Evolutionary conservation across 2,888 invertebrate species (phyloP).

Genomic region (Cryptosula pallasiana): DNA sequence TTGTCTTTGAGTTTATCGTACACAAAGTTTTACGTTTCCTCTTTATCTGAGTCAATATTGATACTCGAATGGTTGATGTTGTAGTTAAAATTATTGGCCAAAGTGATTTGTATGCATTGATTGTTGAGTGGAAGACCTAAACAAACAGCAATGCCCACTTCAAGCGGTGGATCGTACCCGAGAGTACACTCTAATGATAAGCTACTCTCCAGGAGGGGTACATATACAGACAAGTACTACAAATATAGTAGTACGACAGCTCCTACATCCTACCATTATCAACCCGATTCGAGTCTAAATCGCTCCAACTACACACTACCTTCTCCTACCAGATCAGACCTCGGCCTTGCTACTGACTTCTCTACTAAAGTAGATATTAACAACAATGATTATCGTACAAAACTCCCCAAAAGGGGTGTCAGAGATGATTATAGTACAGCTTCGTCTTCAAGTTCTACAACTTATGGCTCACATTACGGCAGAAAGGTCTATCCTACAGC

Average conservation of each 20-base stretch:
- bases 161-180: not conserved
- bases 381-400: not conserved
- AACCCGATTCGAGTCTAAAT: not conserved
- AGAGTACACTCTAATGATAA: not conserved
- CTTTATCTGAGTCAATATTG: no score
- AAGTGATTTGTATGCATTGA: no score
- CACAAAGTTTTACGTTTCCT: no score
- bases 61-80: no score
- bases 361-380: not conserved
- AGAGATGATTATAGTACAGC: no score
- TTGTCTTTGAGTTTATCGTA: no score
- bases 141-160: slow-evolving; percentile 2
- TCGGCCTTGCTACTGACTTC: not conserved
- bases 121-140: no score
- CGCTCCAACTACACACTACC: not conserved
- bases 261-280: not conserved
- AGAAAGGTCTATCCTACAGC: no score
- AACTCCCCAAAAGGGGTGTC: no score
- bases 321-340: not conserved
- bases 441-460: not conserved
- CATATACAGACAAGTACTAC: no score
- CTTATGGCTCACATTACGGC: not conserved
- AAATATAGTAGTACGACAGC: not conserved
- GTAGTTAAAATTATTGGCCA: no score
- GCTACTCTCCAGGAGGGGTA: not conserved